Evolutionary conservation across 1,140 invertebrate species (phyloP).

Genomic region (Megathymus violae): DNA sequence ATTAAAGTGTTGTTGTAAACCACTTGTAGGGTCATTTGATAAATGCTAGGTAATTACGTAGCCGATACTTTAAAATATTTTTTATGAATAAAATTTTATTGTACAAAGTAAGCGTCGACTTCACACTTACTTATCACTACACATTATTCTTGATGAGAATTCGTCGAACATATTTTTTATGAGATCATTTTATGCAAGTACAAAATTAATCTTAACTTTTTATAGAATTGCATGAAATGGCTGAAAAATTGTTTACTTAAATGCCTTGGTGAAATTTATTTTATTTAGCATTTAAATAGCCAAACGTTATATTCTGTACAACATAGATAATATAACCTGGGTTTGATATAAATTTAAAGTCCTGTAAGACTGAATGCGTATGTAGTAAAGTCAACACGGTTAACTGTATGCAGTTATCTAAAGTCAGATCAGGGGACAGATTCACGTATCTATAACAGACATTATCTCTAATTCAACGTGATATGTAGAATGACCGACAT

Average conservation of each 20-base stretch:
- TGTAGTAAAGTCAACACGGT: neutral
- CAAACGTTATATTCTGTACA: too few species aligned
- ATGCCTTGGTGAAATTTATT: neutral
- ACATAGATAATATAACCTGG: too few species aligned
- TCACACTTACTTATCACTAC: conserved; percentile 10
- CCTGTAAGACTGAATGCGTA: neutral
- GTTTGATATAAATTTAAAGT: too few species aligned
- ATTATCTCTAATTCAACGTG: neutral
- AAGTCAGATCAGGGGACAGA: neutral
- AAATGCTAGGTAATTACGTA: conserved; percentile 23
- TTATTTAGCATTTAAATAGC: neutral
- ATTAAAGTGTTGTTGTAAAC: conserved; percentile 5
- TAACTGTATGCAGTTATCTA: neutral
- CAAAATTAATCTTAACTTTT: neutral
- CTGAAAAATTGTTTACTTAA: neutral
- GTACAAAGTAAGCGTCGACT: conserved; percentile 14
- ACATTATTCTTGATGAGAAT: conserved; percentile 14
- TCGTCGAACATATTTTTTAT: neutral
- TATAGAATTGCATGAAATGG: neutral
- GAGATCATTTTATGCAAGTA: neutral
- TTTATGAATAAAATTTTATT: conserved; percentile 31
- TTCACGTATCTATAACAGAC: neutral
- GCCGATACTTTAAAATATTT: neutral
- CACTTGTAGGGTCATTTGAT: conserved; percentile 27
- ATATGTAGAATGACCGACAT: neutral